Evolutionary conservation across 2,888 invertebrate genomes (phyloP), one percentile per base, ranked within the genome.

Genomic region (Cataglyphis cursor): DNA sequence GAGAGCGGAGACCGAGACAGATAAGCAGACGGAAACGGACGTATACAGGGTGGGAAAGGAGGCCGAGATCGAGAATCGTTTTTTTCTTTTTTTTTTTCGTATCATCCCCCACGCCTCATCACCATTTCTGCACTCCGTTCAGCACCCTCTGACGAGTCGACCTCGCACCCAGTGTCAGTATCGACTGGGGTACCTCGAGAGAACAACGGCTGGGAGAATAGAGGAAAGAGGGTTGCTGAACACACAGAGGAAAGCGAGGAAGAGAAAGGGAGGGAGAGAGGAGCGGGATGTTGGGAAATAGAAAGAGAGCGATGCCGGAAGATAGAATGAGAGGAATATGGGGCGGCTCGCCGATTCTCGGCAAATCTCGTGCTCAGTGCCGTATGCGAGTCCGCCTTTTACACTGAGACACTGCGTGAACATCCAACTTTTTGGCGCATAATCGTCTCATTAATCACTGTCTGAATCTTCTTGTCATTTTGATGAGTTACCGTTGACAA

Each of bases 111-210:
- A 82, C 81, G 41, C 35, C 74, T 78, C 70, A 66, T 78, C 70
- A 78, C 81, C 70, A 83, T 70, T 86, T 83, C 87, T 87, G 88
- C 90, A 89, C 90, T 87, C 88, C 88, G 91, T 91, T 93, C 92
- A 92, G 93, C 93, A 93, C 93, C 93, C 93, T 93, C 93, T 93
- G 93, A 93, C 93, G 93, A 93, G 91, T 93, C 93, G 92, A 93
- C 93, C 93, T 93, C 93, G 92, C 93, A 93, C 92, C 85, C 91
- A 91, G 93, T 93, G 92, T 93, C 93, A 91, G 92, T 93, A 93
- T 93, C 93, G 93, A 93, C 93, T 93, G 92, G 92, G 93, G 88
- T 91, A 92, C 91, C 91, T 90, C 88, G 87, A 85, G 89, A 84
- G 81, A 85, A 70, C 78, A 44, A 85, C 68, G 89, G 76, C 88